Percentiles rank a stretch among this genome's conserved stretches.
Conservation (phyloP, 1,140 invertebrate species). For the Nomia melanderi region DNA sequence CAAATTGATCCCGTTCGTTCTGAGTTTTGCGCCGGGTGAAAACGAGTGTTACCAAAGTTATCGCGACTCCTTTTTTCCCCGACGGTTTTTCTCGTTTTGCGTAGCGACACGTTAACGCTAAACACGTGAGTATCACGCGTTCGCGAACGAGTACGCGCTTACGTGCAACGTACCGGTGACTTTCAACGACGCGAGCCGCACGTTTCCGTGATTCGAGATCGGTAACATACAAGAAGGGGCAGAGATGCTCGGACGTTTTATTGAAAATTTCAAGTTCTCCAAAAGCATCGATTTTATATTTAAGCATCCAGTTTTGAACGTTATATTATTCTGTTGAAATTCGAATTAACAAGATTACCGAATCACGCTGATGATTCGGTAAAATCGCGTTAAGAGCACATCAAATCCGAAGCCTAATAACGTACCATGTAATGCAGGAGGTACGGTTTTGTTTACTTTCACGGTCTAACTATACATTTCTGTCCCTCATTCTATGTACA, state of each 20-base stretch:
- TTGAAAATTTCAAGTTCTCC: too few species aligned
- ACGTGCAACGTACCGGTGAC: slow-evolving; percentile 9
- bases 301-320: too few species aligned
- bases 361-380: too few species aligned
- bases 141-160: neutral
- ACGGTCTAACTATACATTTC: neutral
- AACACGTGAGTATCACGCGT: slow-evolving; percentile 42
- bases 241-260: too few species aligned
- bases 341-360: too few species aligned
- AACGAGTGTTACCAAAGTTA: slow-evolving; percentile 10
- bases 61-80: slow-evolving; percentile 17
- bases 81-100: neutral
- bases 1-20: neutral
- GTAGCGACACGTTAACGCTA: slow-evolving; percentile 13
- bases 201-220: slow-evolving; percentile 29
- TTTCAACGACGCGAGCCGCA: slow-evolving; percentile 28
- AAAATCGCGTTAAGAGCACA: too few species aligned
- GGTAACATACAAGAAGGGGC: neutral
- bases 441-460: neutral
- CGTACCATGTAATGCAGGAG: too few species aligned
- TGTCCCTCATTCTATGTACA: neutral
- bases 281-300: too few species aligned
- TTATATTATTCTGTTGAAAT: too few species aligned
- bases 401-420: too few species aligned
- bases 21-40: neutral